Base-by-base conservation (phyloP, 2,113 vertebrate genomes). In the Castor canadensis region DNA sequence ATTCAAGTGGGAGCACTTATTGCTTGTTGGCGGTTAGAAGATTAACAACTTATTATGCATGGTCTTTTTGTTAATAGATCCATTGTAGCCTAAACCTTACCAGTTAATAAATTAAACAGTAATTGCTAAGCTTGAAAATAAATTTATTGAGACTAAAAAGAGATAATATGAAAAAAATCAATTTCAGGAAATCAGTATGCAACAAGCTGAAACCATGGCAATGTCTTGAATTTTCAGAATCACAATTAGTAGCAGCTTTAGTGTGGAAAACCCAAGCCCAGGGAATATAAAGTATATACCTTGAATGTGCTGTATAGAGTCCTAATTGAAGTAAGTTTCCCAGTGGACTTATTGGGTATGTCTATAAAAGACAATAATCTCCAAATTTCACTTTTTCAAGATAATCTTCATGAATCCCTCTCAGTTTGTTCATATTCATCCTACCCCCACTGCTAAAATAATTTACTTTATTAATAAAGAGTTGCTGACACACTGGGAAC, bases 51-150 rank as follows among this genome's bases (percentile, higher is more conserved):
- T 94, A 72, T 58, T 97, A 40, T 85, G 45, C 7, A 13, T 66
- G 26, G 47, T 71, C 90, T 97, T 77, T 79, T 89, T 94, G n/a
- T 95, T 94, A 83, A 79, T 81, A 97, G 95, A 93, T 22, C 71
- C 45, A 91, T 10, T 97, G 26, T 56, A 86, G 40, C 69, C 67
- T 92, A 94, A 97, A 95, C 90, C 72, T 69, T 28, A 94, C 71
- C 43, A 69, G 30, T 66, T 73, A 91, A 93, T 97, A 97, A 97
- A 97, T 93, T 96, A 95, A 97, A 97, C 73, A 76, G 6, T 94
- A 97, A 94, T 97, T 97, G 87, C 66, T 54, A 49, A 97, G n/a
- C 40, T 83, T 81, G 7, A 35, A 95, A 89, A 92, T 66, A 80
- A 56, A 80, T 77, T 89, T 84, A 47, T 43, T 80, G 32, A 89